These are phyloP conservation scores for Episyrphus balteatus DNA, from an alignment of 1,140 invertebrate genomes.

Conservation along the genomic window DNA sequence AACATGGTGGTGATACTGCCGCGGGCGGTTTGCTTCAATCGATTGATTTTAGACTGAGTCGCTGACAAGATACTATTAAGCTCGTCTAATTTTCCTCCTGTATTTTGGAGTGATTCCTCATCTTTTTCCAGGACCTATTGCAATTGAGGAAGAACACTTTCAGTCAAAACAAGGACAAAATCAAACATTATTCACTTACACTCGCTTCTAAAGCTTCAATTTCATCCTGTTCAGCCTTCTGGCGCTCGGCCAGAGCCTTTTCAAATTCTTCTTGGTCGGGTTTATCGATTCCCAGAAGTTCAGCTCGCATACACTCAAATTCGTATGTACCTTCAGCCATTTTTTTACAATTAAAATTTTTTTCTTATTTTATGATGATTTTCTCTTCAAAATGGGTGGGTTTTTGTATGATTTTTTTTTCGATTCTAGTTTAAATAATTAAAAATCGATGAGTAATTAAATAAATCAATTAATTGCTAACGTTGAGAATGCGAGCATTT, in stretches of 20 bases:
- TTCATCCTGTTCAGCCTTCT: slow-evolving; percentile 26
- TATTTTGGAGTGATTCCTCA: slow-evolving; percentile 57
- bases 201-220: slow-evolving; percentile 41
- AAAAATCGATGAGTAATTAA: too few relatives aligned
- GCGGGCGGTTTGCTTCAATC: slow-evolving; percentile 54
- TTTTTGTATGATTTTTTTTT: too few relatives aligned
- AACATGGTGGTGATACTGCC: slow-evolving; percentile 30
- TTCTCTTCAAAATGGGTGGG: too few relatives aligned
- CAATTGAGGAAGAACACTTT: slow-evolving; percentile 1
- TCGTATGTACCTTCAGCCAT: slow-evolving; percentile 53
- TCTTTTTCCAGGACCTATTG: slow-evolving; percentile 52
- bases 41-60: slow-evolving; percentile 79
- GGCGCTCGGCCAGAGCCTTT: slow-evolving; percentile 31
- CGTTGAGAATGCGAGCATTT: too few relatives aligned
- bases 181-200: slow-evolving; percentile 11
- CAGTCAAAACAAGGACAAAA: background rate
- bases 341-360: slow-evolving; percentile 2
- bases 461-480: too few relatives aligned
- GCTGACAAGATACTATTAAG: slow-evolving; percentile 65
- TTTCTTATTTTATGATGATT: slow-evolving; percentile 11
- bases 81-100: slow-evolving; percentile 67
- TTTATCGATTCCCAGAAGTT: slow-evolving; percentile 54
- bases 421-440: too few relatives aligned
- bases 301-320: slow-evolving; percentile 60
- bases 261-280: slow-evolving; percentile 55